Evolutionary conservation across 2,888 invertebrate genomes (phyloP), one percentile per base, ranked within the genome.

Genomic region (Perdita meconis): DNA sequence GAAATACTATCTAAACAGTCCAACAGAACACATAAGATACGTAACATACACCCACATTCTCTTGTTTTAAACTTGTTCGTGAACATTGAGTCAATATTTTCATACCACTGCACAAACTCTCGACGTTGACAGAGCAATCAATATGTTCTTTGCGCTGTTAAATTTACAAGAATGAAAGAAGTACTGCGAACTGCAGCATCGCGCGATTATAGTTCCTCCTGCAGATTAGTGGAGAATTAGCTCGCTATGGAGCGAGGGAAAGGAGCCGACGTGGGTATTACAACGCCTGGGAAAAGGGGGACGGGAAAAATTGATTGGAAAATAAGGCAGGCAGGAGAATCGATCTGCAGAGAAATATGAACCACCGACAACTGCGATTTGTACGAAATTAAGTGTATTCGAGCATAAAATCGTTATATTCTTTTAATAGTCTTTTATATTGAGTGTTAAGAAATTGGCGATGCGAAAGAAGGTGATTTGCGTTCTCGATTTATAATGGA

Each of bases 81-180:
- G 36, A 36, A 36, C 13, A 12, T 44, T 16, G 19, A 30, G 30
- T 56, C 44, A 56, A 64, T 64, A 56, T 70, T 64, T 56, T 70
- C 64, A 30, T 30, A 47, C 40, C 10, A 16, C 34, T 16, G 4
- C 6, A 34, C 19, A 68, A 68, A 19, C 42, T 12, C 34, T 24
- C 34, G 56, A 38, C n/a, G 47, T 56, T 19, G 70, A 24, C 0
- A 47, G 26, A 47, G 56, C 44, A 47, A 64, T 56, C 56, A 30
- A 56, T 47, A 47, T 22, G 70, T 64, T 40, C 64, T 70, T 64
- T 56, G 19, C 44, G 44, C 63, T 56, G 63, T 64, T 70, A 56
- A 64, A 64, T 64, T 70, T 47, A 24, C 51, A 10, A 57, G 6
- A 22, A 26, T n/a, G 24, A 19, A 12, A 6, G 8, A 4, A 19